These are phyloP conservation scores for Mylabris sibirica DNA, from an alignment of 2,888 invertebrate genomes.

Conservation along the genomic window DNA sequence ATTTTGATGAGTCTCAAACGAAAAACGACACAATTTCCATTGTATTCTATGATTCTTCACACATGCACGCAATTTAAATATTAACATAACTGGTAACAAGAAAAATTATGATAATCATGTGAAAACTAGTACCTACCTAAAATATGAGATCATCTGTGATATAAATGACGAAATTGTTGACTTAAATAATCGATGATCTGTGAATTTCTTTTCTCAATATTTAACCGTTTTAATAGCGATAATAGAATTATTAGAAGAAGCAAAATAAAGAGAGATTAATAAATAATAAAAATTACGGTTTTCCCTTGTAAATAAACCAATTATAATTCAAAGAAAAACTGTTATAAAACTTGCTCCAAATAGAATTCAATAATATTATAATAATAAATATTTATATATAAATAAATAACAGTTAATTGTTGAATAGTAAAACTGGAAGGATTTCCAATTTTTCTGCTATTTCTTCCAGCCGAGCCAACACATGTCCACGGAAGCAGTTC, in stretches of 20 bases:
- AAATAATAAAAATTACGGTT: not conserved
- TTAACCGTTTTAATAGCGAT: not conserved
- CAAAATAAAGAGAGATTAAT: not conserved
- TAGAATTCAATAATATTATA: not conserved
- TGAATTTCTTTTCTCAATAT: not conserved
- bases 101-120: not conserved
- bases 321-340: not conserved
- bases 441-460: too few species aligned
- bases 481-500: not conserved
- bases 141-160: not conserved
- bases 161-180: not conserved
- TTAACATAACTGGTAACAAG: not conserved
- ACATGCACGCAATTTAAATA: not conserved
- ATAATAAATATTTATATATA: not conserved
- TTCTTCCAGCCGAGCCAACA: too few species aligned
- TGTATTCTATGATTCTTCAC: not conserved
- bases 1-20: too few species aligned
- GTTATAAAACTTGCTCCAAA: not conserved
- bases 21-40: too few species aligned
- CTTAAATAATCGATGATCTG: conserved; percentile 10
- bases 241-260: not conserved
- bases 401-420: not conserved
- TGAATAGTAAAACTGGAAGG: too few species aligned
- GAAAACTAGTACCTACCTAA: not conserved
- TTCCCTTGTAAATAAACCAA: not conserved